Base-by-base conservation (phyloP, 92 coral and sea anemone genomes). In the Bergia puertoricense region DNA sequence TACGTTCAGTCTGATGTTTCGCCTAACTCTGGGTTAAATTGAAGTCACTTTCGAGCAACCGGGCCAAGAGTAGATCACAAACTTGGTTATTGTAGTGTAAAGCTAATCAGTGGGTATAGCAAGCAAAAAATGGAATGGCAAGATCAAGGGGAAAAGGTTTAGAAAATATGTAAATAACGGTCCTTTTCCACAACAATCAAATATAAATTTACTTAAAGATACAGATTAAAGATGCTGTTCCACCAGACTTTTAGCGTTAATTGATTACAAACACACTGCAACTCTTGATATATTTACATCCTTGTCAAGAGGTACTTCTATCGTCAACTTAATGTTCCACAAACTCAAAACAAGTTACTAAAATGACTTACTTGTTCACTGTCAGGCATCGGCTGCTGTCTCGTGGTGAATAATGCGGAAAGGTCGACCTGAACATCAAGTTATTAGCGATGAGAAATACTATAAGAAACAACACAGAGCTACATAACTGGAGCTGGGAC, bases 311-410 rank as follows among this genome's bases (percentile, higher is more conserved):
- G 59, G 59, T 11, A 11, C 10, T 11, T 11, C 16, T 1, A 54
- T 11, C 44, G 38, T 6, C 18, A 37, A 40, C 41, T 36, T 10
- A 37, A 72, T 72, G 40, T 10, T 62, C 73, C 16, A 23, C 9
- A 75, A 56, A 59, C 37, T 0, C 68, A 13, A 40, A 48, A 62
- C 13, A 37, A 46, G 42, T 7, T 6, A 15, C 51, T 11, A 14
- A 75, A 30, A 20, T 10, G 48, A 6, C 77, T 45, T 91, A 97
- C 99, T 93, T 95, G 98, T 87, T 97, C 99, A 10, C 86, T 83
- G 85, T 97, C 96, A 54, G 99, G 99, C 83, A 95, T 94, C 0
- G 99, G 99, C 44, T 94, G 96, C 68, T 97, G 99, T 66, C 99
- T 91, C 72, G 98, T 96, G 44, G 99, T 97, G 74, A 97, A 97